phyloP scores from a whole-genome alignment of 2,797 vertebrate genomes.

The Myotis daubentonii region DNA sequence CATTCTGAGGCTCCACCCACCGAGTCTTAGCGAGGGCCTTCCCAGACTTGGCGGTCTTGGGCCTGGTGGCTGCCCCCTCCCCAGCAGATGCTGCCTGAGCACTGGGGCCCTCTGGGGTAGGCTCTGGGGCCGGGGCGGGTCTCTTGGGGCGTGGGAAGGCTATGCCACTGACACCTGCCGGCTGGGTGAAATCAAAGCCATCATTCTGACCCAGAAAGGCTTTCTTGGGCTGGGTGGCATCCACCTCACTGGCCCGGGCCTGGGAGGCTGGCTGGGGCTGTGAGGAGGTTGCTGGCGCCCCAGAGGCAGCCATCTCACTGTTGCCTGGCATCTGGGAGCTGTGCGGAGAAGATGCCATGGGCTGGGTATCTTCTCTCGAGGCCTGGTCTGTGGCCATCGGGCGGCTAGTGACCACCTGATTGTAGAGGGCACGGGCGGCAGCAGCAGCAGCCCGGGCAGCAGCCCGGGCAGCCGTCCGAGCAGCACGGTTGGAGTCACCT shows the following conservation, averaged over 20 bases:
- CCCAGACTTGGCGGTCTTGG: constrained; percentile 65
- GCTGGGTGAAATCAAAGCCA: constrained; percentile 64
- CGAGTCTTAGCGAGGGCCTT: constrained; percentile 67
- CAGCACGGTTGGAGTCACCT: constrained; percentile 55
- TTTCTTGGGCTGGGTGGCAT: constrained; percentile 1
- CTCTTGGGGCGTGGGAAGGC: constrained; percentile 62
- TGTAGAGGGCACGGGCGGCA: constrained; percentile 28
- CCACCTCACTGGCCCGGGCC: constrained; percentile 11
- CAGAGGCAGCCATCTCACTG: background rate
- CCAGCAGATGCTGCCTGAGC: constrained; percentile 3
- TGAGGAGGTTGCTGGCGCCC: background rate
- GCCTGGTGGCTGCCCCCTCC: constrained; percentile 39
- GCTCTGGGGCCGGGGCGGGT: constrained; percentile 38
- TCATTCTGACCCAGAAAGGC: constrained; percentile 43
- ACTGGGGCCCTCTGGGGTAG: constrained; percentile 16
- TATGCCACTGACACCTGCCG: constrained; percentile 61
- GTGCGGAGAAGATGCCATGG: background rate
- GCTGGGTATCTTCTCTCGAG: background rate
- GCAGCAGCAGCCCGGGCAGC: constrained; percentile 35
- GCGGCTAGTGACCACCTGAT: background rate
- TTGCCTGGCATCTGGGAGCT: background rate
- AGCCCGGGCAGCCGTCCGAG: constrained; percentile 18
- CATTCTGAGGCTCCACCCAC: constrained; percentile 68
- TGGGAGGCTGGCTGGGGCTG: constrained; percentile 4
- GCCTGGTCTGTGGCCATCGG: background rate